These are phyloP conservation scores for Sterrhoptilus dennistouni DNA, from an alignment of 2,113 vertebrate species.

Conservation along the genomic window DNA sequence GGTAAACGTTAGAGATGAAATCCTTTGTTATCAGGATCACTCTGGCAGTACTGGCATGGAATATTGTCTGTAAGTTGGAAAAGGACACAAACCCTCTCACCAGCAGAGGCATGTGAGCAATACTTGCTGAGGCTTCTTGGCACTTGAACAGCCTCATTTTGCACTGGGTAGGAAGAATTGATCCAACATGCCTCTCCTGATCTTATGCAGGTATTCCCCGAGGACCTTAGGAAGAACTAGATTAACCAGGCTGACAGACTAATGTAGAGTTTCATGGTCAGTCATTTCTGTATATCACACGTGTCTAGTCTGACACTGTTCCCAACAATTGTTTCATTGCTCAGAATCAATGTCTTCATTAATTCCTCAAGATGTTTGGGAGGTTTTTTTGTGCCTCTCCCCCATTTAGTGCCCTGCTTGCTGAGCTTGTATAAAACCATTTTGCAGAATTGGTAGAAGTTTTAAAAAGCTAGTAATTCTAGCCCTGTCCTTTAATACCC, in stretches of 20 bases:
- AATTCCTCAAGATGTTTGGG: background rate
- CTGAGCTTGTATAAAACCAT: background rate
- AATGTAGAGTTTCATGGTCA: background rate
- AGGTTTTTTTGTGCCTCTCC: background rate
- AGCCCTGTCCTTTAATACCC: background rate
- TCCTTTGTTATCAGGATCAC: rapidly evolving
- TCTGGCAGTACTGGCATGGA: rapidly evolving
- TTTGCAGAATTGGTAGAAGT: background rate
- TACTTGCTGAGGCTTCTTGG: rapidly evolving
- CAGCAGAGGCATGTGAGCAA: rapidly evolving
- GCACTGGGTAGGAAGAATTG: background rate
- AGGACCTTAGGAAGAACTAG: background rate
- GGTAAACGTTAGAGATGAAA: background rate
- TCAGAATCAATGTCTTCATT: background rate
- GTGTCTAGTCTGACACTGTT: background rate
- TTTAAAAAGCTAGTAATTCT: background rate
- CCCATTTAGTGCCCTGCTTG: background rate
- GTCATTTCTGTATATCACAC: background rate
- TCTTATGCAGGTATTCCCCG: background rate
- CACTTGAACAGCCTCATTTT: background rate
- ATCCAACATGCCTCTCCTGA: background rate
- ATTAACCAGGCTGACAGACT: background rate
- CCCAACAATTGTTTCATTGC: background rate
- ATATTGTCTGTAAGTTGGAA: rapidly evolving
- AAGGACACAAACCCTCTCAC: background rate